phyloP scores from a whole-genome alignment of 2,797 vertebrate species.

The Cossypha dichroa region DNA sequence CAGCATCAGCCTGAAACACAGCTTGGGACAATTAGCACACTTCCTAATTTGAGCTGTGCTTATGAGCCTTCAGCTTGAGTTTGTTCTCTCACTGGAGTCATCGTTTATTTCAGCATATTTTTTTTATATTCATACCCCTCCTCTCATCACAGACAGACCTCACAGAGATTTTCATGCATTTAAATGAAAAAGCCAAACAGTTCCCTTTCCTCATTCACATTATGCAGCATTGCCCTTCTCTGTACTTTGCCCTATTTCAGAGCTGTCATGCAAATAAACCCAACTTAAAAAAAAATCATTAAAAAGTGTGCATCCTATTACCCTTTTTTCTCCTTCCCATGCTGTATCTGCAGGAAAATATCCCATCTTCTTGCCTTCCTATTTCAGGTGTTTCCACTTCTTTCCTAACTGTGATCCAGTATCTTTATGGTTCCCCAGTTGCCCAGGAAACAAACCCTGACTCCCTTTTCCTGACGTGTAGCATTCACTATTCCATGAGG shows the following conservation, averaged over 20 bases:
- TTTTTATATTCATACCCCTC: not conserved
- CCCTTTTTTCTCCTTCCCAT: not conserved
- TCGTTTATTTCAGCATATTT: not conserved
- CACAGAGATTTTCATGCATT: constrained; percentile 44
- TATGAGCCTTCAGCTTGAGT: not conserved
- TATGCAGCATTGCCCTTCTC: constrained; percentile 35
- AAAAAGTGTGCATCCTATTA: not conserved
- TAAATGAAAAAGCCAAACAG: constrained; percentile 41
- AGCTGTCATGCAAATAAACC: constrained; percentile 11
- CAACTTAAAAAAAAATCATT: not conserved
- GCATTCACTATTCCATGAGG: not conserved
- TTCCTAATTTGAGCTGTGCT: not conserved
- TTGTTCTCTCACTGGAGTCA: not conserved
- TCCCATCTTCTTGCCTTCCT: not conserved
- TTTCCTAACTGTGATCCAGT: not conserved
- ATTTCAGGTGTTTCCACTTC: not conserved
- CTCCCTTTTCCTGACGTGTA: rapidly evolving
- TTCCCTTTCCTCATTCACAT: not conserved
- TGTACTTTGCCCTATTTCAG: constrained; percentile 24
- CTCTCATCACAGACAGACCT: not conserved
- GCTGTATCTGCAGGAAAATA: not conserved
- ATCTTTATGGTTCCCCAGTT: not conserved
- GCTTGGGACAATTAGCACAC: not conserved
- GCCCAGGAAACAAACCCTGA: not conserved
- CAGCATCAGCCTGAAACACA: not conserved